phyloP scores from a whole-genome alignment of 2,888 invertebrate genomes.

The Microctonus hyperodae region DNA sequence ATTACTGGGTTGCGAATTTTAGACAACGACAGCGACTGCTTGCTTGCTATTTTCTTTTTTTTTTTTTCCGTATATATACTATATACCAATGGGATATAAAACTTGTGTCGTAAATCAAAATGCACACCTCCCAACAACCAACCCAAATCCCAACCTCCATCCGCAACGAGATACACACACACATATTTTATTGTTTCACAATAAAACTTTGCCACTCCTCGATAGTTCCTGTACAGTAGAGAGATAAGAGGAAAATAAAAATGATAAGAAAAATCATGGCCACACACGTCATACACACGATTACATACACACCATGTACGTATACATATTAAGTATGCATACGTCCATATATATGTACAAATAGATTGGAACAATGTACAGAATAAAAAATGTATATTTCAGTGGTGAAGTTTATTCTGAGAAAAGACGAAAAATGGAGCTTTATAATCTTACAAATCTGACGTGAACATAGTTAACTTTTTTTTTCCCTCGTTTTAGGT shows the following conservation, averaged over 20 bases:
- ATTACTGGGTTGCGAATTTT: constrained; percentile 42
- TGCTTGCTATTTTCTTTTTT: constrained; percentile 33
- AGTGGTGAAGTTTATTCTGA: constrained; percentile 22
- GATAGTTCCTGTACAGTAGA: constrained; percentile 39
- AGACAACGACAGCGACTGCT: constrained; percentile 28
- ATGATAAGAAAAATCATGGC: neutral
- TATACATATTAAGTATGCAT: no score
- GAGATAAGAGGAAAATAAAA: neutral
- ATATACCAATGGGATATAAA: constrained; percentile 52
- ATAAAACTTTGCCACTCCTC: constrained; percentile 56
- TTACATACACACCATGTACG: neutral
- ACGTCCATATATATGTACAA: neutral
- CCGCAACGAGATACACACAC: constrained; percentile 43
- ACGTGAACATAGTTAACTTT: constrained; percentile 43
- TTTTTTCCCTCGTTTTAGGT: neutral
- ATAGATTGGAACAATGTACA: neutral
- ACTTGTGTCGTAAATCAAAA: constrained; percentile 59
- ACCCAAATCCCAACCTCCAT: neutral
- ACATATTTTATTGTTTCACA: constrained; percentile 61
- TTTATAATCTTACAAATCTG: constrained; percentile 56
- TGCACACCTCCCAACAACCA: constrained; percentile 21
- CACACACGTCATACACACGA: neutral
- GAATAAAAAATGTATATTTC: neutral
- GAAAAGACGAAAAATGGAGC: constrained; percentile 31
- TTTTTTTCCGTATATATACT: no score